Percentiles rank a stretch among this genome's conserved stretches.
Conservation (phyloP, 2,113 vertebrate species). For the Daphoenositta chrysoptera region DNA sequence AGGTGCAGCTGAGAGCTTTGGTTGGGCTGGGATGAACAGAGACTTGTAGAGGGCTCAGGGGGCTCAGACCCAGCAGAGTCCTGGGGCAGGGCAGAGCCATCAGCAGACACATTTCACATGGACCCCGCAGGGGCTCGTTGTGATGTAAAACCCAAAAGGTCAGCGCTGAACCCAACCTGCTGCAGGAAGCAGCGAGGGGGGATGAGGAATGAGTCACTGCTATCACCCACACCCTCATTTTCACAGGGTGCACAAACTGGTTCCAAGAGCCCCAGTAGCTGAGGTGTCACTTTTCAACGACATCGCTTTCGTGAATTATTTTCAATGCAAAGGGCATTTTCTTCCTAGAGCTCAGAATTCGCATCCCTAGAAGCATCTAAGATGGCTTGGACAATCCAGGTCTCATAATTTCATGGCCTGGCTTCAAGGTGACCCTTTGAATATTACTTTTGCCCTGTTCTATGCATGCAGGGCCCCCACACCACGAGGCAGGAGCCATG, state of each 20-base stretch:
- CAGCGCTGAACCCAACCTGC: neutral
- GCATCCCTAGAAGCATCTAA: neutral
- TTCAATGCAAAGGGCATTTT: neutral
- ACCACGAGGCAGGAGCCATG: fast-evolving
- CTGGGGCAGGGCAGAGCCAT: neutral
- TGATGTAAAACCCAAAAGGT: neutral
- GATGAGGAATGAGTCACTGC: neutral
- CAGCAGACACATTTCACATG: neutral
- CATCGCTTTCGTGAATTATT: fast-evolving
- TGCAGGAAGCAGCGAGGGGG: neutral
- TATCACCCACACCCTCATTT: neutral
- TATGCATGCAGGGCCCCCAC: fast-evolving
- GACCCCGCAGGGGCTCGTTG: fast-evolving
- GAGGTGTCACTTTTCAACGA: fast-evolving
- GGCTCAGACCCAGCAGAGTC: too few relatives aligned
- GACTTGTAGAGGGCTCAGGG: fast-evolving
- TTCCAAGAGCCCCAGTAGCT: neutral
- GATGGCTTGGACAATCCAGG: neutral
- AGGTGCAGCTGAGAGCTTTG: fast-evolving
- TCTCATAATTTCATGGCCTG: neutral
- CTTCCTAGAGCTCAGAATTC: neutral
- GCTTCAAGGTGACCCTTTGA: neutral
- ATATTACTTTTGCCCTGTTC: fast-evolving
- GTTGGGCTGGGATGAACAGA: fast-evolving
- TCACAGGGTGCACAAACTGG: neutral